phyloP scores from a whole-genome alignment of 2,113 vertebrate species.

The Setophaga coronata region DNA sequence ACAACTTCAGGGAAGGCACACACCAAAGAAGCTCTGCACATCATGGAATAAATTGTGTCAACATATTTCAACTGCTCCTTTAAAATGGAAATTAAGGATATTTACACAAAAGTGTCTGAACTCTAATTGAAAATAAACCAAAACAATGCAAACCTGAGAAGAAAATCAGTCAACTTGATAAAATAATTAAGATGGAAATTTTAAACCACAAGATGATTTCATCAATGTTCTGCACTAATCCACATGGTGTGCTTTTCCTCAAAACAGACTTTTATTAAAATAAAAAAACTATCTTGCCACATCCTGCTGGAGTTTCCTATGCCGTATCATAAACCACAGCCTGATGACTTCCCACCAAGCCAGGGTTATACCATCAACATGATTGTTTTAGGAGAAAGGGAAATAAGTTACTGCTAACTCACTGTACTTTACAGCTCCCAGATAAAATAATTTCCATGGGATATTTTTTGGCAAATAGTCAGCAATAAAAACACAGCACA shows the following conservation, averaged over 20 bases:
- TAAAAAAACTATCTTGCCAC: not conserved
- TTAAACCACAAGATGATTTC: not conserved
- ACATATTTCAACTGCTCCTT: not conserved
- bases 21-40: not conserved
- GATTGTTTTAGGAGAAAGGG: constrained; percentile 44
- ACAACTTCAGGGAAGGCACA: not conserved
- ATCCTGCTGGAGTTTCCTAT: not conserved
- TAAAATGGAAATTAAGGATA: not conserved
- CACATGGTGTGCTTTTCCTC: not conserved
- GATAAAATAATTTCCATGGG: constrained; percentile 56
- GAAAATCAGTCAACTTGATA: not conserved
- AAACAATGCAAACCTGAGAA: not conserved
- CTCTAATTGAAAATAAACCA: not conserved
- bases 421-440: constrained; percentile 17
- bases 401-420: constrained; percentile 51
- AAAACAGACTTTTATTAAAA: not conserved
- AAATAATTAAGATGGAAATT: not conserved
- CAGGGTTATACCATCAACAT: not conserved
- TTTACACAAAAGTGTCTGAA: not conserved
- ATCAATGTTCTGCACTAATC: not conserved
- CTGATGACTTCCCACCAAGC: not conserved
- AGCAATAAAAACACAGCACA: constrained; percentile 1
- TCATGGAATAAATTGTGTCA: not conserved
- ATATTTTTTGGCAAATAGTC: constrained; percentile 50
- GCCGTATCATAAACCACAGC: not conserved